These are phyloP conservation scores for Episyrphus balteatus DNA, from an alignment of 1,140 invertebrate genomes.

Conservation along the genomic window DNA sequence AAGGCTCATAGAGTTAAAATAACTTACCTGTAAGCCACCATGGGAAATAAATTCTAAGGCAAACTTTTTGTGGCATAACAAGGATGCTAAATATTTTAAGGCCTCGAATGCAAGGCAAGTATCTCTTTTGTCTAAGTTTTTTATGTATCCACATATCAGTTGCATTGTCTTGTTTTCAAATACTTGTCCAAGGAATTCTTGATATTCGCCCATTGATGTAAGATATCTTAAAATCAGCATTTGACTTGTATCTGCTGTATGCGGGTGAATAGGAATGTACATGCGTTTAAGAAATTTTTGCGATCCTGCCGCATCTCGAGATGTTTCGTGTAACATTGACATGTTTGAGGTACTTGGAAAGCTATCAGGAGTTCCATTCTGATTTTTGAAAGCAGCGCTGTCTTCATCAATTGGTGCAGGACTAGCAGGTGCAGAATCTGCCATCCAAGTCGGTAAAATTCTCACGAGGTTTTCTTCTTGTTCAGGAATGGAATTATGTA, in stretches of 20 bases:
- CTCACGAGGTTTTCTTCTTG: too few species aligned
- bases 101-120: conserved; percentile 91
- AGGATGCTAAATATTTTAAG: conserved; percentile 80
- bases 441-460: conserved; percentile 21
- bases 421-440: conserved; percentile 11
- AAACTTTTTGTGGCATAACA: conserved; percentile 96
- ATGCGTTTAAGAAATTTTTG: conserved; percentile 26
- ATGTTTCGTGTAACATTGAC: conserved; percentile 29
- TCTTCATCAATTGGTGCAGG: conserved; percentile 9
- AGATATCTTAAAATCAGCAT: conserved; percentile 87
- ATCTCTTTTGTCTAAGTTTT: conserved; percentile 77
- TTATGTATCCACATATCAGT: conserved; percentile 82
- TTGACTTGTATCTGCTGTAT: conserved; percentile 75
- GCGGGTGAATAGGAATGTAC: conserved; percentile 72
- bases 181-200: conserved; percentile 85
- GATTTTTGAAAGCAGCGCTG: conserved; percentile 17
- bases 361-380: conserved; percentile 7
- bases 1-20: too few species aligned
- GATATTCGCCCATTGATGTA: conserved; percentile 91
- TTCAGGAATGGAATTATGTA: too few species aligned
- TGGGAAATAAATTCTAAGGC: conserved; percentile 86
- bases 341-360: conserved; percentile 23
- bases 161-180: conserved; percentile 86
- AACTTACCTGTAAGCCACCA: conserved; percentile 62
- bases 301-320: conserved; percentile 20